These are phyloP conservation scores for Mastomys natalensis DNA, from an alignment of 2,113 vertebrate genomes.

Conservation along the genomic window DNA sequence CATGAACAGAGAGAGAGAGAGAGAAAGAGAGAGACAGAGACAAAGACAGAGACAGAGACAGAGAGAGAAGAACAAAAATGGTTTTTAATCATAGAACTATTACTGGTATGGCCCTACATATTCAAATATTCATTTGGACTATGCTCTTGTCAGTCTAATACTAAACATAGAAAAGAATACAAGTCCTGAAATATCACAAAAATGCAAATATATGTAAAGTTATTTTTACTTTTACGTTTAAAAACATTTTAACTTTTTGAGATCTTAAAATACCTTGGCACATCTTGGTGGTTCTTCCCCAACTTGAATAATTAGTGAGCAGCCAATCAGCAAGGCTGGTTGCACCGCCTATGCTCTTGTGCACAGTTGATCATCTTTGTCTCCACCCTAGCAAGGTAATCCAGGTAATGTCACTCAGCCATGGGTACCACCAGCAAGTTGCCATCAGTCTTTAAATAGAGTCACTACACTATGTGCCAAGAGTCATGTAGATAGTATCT, in stretches of 20 bases:
- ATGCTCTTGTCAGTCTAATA: not conserved
- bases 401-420: not conserved
- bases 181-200: conserved; percentile 8
- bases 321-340: not conserved
- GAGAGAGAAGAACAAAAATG: not conserved
- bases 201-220: not conserved
- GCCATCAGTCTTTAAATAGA: not conserved
- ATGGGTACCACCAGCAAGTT: not conserved
- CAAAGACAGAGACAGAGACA: too few relatives aligned
- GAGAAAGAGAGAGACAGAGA: not conserved
- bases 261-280: not conserved
- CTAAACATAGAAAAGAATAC: not conserved
- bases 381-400: not conserved
- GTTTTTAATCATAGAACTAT: not conserved
- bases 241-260: conserved; percentile 42
- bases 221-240: conserved; percentile 36
- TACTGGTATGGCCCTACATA: not conserved
- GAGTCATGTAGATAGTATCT: not conserved
- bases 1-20: too few relatives aligned
- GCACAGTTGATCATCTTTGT: not conserved
- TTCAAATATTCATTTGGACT: not conserved
- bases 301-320: not conserved
- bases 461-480: not conserved
- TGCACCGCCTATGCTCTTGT: too few relatives aligned
- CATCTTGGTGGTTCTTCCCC: not conserved